Evolutionary conservation across 2,888 invertebrate genomes (phyloP).

Genomic region (Sthenelais limicola): DNA sequence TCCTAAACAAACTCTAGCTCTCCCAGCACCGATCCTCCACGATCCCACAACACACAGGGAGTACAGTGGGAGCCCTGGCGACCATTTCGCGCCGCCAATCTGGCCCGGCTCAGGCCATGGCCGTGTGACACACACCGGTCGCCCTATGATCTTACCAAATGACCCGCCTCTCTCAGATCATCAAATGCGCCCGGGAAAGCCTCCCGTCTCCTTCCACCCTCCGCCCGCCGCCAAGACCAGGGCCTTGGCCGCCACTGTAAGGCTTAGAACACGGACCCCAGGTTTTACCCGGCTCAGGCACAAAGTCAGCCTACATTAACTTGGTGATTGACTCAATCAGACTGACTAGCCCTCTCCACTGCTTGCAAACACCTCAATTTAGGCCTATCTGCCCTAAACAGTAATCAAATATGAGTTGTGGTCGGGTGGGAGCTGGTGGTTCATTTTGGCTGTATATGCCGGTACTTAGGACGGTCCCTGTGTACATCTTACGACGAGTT

Average conservation of each 20-base stretch:
- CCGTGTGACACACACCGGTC: background rate
- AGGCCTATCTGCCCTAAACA: slow-evolving; percentile 7
- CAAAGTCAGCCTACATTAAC: slow-evolving; percentile 38
- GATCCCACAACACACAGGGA: slow-evolving; percentile 22
- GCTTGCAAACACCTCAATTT: slow-evolving; percentile 36
- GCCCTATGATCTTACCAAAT: slow-evolving; percentile 18
- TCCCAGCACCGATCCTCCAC: background rate
- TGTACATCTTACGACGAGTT: background rate
- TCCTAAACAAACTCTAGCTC: slow-evolving; percentile 20
- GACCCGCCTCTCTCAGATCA: slow-evolving; percentile 34
- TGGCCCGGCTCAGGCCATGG: background rate
- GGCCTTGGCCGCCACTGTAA: no score
- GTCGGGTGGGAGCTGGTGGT: slow-evolving; percentile 1
- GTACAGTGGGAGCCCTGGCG: background rate
- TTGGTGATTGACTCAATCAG: slow-evolving; percentile 37
- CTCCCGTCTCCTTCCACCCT: slow-evolving; percentile 16
- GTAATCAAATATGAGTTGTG: slow-evolving; percentile 36
- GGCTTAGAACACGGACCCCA: no score
- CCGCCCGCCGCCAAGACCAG: slow-evolving; percentile 9
- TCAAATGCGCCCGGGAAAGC: slow-evolving; percentile 21
- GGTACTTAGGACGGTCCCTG: slow-evolving; percentile 5
- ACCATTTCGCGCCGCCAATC: slow-evolving; percentile 33
- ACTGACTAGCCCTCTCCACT: slow-evolving; percentile 1
- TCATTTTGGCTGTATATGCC: slow-evolving; percentile 2
- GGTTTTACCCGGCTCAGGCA: no score